Evolutionary conservation across 1,140 invertebrate genomes (phyloP).

Genomic region (Heliconius eleuchia): DNA sequence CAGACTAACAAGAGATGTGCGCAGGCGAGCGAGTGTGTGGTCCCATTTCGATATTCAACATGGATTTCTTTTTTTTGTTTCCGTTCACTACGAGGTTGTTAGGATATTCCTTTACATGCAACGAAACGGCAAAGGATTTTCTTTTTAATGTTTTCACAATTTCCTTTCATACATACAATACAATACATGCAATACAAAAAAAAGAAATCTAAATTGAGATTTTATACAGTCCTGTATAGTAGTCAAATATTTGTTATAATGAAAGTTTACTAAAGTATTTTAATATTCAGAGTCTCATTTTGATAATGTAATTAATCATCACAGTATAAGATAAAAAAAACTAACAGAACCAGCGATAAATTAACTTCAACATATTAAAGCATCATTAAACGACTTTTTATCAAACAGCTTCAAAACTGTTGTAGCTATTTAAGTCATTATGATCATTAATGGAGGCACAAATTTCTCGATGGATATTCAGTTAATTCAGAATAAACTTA

Average conservation of each 20-base stretch:
- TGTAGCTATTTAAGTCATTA: conserved; percentile 59
- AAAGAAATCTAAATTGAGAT: too few species aligned
- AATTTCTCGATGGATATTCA: conserved; percentile 49
- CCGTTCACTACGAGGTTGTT: conserved; percentile 37
- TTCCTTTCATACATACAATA: conserved; percentile 18
- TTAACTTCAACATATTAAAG: neutral
- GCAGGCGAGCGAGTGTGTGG: conserved; percentile 67
- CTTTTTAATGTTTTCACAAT: conserved; percentile 31
- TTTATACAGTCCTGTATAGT: too few species aligned
- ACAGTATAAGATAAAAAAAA: neutral
- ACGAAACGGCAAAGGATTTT: conserved; percentile 28
- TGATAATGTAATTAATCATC: neutral
- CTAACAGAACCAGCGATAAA: neutral
- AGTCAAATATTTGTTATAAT: neutral
- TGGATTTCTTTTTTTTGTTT: conserved; percentile 54
- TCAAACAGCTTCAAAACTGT: conserved; percentile 29
- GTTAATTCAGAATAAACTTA: conserved; percentile 31
- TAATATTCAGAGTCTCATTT: neutral
- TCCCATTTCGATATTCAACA: conserved; percentile 61
- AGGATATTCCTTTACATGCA: conserved; percentile 43
- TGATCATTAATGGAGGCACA: conserved; percentile 62
- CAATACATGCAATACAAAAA: neutral
- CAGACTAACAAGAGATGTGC: conserved; percentile 65
- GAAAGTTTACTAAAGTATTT: neutral
- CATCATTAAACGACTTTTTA: conserved; percentile 32